Evolutionary conservation across 2,888 invertebrate species (phyloP).

Genomic region (Diabrotica balteata): DNA sequence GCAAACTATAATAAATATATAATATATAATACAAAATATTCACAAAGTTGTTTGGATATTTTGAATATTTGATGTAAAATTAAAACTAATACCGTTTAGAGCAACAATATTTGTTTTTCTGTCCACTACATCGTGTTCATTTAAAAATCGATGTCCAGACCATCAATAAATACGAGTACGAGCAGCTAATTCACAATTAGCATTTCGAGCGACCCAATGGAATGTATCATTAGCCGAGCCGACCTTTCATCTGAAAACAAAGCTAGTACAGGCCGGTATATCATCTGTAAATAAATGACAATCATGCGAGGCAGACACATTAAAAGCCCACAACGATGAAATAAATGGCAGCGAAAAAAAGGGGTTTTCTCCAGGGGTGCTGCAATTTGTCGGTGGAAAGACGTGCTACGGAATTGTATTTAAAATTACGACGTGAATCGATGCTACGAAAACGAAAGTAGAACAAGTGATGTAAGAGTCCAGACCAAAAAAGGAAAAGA

Average conservation of each 20-base stretch:
- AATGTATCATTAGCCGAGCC: background rate
- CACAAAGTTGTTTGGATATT: no score
- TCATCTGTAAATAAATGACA: slow-evolving; percentile 9
- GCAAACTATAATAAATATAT: no score
- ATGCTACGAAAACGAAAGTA: no score
- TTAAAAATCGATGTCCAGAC: background rate
- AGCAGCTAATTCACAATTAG: background rate
- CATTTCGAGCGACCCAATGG: background rate
- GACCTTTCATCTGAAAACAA: slow-evolving; percentile 11
- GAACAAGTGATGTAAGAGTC: no score
- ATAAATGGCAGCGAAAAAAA: slow-evolving; percentile 1
- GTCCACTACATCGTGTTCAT: no score
- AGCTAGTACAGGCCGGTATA: background rate
- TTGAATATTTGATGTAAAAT: no score
- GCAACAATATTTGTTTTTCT: no score
- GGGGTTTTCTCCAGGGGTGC: slow-evolving; percentile 2
- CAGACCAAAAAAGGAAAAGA: no score
- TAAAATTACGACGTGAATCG: no score
- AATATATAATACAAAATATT: no score
- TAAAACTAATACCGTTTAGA: no score
- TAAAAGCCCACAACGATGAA: background rate
- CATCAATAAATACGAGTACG: background rate
- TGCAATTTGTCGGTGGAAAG: background rate
- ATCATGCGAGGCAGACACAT: slow-evolving; percentile 10
- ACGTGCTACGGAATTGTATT: no score